Evolutionary conservation across 2,888 invertebrate species (phyloP).

Genomic region (Protodeltote pygarga): DNA sequence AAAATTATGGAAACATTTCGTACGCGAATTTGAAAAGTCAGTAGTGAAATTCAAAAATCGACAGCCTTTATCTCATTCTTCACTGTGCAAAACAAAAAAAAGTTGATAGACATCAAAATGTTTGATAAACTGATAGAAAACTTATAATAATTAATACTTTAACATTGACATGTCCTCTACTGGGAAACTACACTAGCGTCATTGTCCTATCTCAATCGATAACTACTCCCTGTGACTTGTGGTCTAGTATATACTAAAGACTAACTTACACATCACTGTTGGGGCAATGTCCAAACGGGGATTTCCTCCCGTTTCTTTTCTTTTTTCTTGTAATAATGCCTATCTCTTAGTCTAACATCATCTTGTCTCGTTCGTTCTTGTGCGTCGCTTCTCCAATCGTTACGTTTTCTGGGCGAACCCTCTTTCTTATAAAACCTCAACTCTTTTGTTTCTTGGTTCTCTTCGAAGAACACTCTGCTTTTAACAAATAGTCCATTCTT

Average conservation of each 20-base stretch:
- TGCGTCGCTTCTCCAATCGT: constrained; percentile 71
- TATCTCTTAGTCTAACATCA: constrained; percentile 76
- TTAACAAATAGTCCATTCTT: constrained; percentile 77
- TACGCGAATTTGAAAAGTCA: too few relatives aligned
- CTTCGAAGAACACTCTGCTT: constrained; percentile 73
- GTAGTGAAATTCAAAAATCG: too few relatives aligned
- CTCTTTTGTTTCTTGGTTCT: constrained; percentile 62
- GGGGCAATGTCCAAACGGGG: constrained; percentile 77
- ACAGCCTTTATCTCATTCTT: too few relatives aligned
- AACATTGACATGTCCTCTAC: constrained; percentile 27
- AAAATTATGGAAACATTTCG: too few relatives aligned
- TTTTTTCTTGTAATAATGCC: constrained; percentile 73
- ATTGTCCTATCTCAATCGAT: constrained; percentile 2
- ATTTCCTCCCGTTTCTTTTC: constrained; percentile 76
- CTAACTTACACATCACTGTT: constrained; percentile 64
- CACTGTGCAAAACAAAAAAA: too few relatives aligned
- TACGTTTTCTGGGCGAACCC: constrained; percentile 62
- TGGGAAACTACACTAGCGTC: constrained; percentile 13
- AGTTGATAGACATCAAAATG: too few relatives aligned
- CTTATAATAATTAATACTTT: constrained; percentile 27
- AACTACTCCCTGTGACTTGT: constrained; percentile 31
- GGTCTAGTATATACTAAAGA: constrained; percentile 25
- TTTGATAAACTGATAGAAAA: too few relatives aligned
- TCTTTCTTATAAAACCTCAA: constrained; percentile 53
- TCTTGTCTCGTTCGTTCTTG: constrained; percentile 66